phyloP scores from a whole-genome alignment of 2,797 vertebrate genomes.

The Enteromius fasciolatus region DNA sequence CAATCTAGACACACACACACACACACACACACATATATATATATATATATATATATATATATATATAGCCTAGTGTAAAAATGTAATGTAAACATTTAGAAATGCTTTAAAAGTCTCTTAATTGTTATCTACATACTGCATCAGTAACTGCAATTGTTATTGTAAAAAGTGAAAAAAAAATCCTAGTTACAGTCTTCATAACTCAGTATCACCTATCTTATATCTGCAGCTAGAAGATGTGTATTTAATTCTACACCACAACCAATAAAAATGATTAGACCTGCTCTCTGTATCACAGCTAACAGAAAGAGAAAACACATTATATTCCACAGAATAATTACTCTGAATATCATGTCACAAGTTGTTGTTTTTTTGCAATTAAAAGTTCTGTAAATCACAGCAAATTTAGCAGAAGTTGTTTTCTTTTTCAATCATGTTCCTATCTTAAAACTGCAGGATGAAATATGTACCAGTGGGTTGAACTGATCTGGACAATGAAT shows the following conservation, averaged over 20 bases:
- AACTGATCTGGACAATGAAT: constrained; percentile 21
- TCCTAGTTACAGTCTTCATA: neutral
- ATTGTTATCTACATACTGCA: no score
- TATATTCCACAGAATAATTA: constrained; percentile 19
- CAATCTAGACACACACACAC: no score
- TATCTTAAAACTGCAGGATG: constrained; percentile 17
- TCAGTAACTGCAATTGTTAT: neutral
- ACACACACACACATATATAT: no score
- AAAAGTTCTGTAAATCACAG: constrained; percentile 54
- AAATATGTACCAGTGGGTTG: neutral
- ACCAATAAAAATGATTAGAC: neutral
- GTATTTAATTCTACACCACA: neutral
- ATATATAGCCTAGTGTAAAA: no score
- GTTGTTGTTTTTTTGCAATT: constrained; percentile 41
- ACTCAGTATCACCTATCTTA: neutral
- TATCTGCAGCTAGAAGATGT: neutral
- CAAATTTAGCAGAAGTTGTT: constrained; percentile 30
- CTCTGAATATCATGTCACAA: neutral
- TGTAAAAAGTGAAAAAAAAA: neutral
- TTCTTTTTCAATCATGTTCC: constrained; percentile 27
- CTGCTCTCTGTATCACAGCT: neutral
- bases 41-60: no score
- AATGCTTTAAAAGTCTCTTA: no score
- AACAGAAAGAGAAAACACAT: neutral
- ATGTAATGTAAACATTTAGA: no score